Evolutionary conservation across 2,113 vertebrate genomes (phyloP), one percentile per base, ranked within the genome.

Genomic region (Halichoeres trimaculatus): DNA sequence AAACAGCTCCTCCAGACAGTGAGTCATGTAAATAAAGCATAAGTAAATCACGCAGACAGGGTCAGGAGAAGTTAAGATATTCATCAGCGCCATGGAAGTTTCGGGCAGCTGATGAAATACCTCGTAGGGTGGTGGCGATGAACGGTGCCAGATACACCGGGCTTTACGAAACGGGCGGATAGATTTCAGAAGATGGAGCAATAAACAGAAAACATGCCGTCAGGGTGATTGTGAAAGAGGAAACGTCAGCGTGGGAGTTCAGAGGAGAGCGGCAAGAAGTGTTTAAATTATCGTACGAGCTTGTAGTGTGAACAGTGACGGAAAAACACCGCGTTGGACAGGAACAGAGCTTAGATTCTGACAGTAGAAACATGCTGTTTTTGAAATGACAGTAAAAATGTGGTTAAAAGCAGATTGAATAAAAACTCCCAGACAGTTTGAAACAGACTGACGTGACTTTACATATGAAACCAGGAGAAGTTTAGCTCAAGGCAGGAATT

Each of bases 1-100:
- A 72, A 69, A 82, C 58, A 20, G 47, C 71, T 83, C 53, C 43
- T 79, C 65, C 67, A 79, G 69, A 84, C 66, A 20, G 62, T 75
- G 75, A 85, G 58, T 89, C 82, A 78, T 47, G 60, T 56, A 30
- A 74, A 67, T 52, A 53, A 65, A 73, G 43, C 10, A 51, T 7
- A 45, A 72, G 45, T 72, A 56, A 53, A 74, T 83, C 65, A 74
- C 6, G 4, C 24, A 62, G 52, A 51, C 50, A 1, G 41, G 34
- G 65, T 74, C 48, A 5, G 34, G 45, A 47, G 53, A 52, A 62
- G 68, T 67, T 53, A 41, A 69, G 58, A 47, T 47, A 34, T 45
- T 50, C 55, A 48, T 36, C 35, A 62, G 2, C 20, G 11, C 13
- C 26, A 16, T 43, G 41, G 16, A 16, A 17, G 43, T 17, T 7